Base-by-base conservation (phyloP, 2,113 vertebrate genomes). In the Echinops telfairi region DNA sequence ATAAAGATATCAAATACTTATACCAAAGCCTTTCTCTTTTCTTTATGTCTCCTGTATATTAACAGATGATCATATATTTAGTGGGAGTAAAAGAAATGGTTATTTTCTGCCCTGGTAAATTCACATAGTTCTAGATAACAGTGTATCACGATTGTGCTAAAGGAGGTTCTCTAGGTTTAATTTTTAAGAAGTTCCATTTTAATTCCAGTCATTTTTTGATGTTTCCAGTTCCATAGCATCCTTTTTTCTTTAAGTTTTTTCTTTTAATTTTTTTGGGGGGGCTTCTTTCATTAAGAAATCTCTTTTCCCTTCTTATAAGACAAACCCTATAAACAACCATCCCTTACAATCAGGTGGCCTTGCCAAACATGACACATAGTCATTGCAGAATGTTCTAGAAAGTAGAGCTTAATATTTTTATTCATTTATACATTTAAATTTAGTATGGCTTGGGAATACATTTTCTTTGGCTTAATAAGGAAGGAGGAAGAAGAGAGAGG, bases 381-480 rank as follows among this genome's bases (percentile, higher is more conserved):
- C 93, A 80, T 64, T 78, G 71, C 10, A 86, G 83, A 89, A 71
- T 33, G 81, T 4, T 23, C 47, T 76, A 25, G 92, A 94, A 94
- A 90, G 31, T 19, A 25, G 6, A 96, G n/a, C 17, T 68, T 89
- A 90, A 31, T 1, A 0, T 27, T 95, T 90, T 20, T 91, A 19
- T 87, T 91, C 3, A 17, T 92, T 95, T 96, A 91, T 96, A 96
- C 94, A 92, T 89, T 31, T 96, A 38, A 71, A 40, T 98, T 95
- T 94, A 57, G 53, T 43, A 91, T 92, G 16, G 22, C 19, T 93
- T 76, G 96, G 83, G 93, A 97, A 96, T 95, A 90, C 2, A 43
- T 93, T 86, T 94, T 71, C 82, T 95, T 20, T 91, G 70, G 10
- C 89, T 97, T 97, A 96, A 95, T 84, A 9, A 36, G 8, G 64